Conservation (phyloP, 2,888 invertebrate genomes). For the Bugulina stolonifera region DNA sequence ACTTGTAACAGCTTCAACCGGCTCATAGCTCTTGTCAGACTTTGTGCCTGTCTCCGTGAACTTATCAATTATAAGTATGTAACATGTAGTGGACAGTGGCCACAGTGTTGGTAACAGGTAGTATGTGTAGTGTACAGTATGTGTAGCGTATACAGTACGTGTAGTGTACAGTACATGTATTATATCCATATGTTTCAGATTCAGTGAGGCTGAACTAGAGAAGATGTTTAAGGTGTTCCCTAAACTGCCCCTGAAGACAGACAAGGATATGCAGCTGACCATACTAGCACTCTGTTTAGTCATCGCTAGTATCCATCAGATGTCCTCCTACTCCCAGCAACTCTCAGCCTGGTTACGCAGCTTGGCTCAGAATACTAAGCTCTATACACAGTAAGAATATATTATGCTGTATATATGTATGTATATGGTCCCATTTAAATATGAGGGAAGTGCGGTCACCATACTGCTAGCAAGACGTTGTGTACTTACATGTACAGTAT, state of each 20-base stretch:
- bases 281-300: conserved; percentile 4
- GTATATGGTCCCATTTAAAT: no score
- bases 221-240: conserved; percentile 16
- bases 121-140: no score
- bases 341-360: conserved; percentile 13
- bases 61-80: neutral
- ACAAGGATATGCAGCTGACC: conserved; percentile 2
- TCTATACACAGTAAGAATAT: conserved; percentile 15
- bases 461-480: no score
- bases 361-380: neutral
- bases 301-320: conserved; percentile 22
- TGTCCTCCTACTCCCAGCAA: neutral
- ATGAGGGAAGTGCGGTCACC: no score
- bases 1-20: neutral
- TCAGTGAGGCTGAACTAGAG: conserved; percentile 15
- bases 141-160: no score
- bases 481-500: no score
- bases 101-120: no score
- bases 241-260: neutral
- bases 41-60: neutral
- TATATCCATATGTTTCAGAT: neutral
- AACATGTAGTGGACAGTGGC: neutral
- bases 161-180: no score
- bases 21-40: neutral
- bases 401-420: neutral